Evolutionary conservation across 2,888 invertebrate species (phyloP), one percentile per base, ranked within the genome.

Genomic region (Brenthis ino): DNA sequence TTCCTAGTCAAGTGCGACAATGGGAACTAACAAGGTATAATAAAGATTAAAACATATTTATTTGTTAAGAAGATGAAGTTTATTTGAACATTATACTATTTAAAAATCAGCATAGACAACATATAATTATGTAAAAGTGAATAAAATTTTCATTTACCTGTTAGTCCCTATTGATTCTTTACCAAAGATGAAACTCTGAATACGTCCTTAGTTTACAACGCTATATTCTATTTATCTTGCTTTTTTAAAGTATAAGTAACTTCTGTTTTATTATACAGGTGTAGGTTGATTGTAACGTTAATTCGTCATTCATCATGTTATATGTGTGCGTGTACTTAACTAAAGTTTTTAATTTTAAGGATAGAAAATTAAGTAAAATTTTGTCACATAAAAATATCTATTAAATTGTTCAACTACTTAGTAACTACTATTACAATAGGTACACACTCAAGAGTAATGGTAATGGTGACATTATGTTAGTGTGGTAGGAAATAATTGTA

Each of bases 1-100:
- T 51, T 70, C 73, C 73, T 73, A 73, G 72, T 73, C 72, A 70
- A 67, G 51, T 61, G 33, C 68, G 51, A 50, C 28, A 60, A 66
- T 68, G 70, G 65, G 60, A 57, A 64, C 70, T 70, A 68, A 57
- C 64, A 60, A 67, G 55, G 58, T 12, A 50, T 50, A 33, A 11
- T 28, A n/a, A 16, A 16, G n/a, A 33, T 56, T 24, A n/a, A 48
- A 50, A 50, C n/a, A 47, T 20, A 43, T 20, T 43, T 37, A 56
- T 56, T 43, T 43, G 0, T 6, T 33, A 37, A 37, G 33, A 12
- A 57, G 12, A n/a, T 16, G 11, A n/a, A 4, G 4, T 57, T 33
- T 4, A 14, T 20, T 20, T 57, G 28, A 16, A 3, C 3, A 13
- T 33, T 6, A 56, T 14, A 20, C 20, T 20, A 20, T 33, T 14